These are phyloP conservation scores for Tenodera sinensis DNA, from an alignment of 2,888 invertebrate species.

Conservation along the genomic window DNA sequence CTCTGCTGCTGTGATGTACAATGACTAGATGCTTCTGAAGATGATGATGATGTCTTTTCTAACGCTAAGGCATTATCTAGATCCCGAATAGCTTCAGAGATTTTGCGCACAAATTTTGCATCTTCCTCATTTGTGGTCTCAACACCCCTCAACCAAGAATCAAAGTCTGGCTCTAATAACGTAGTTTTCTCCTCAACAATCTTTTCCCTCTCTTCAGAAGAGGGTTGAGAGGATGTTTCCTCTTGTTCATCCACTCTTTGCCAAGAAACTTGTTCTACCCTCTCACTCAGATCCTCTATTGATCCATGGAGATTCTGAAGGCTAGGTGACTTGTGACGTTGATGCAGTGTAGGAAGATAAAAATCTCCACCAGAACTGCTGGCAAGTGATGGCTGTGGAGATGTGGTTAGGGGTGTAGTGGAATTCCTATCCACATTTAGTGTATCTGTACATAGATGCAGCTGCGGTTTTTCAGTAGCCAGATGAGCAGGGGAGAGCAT, in stretches of 20 bases:
- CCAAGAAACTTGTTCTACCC: background rate
- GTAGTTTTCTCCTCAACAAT: background rate
- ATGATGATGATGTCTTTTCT: constrained; percentile 51
- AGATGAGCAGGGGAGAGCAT: background rate
- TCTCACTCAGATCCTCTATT: constrained; percentile 53
- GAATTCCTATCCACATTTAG: background rate
- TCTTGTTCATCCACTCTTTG: constrained; percentile 1
- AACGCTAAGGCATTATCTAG: constrained; percentile 60
- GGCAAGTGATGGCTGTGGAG: constrained; percentile 37
- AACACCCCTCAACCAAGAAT: constrained; percentile 59
- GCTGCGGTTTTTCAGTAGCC: background rate
- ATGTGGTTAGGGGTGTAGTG: constrained; percentile 32
- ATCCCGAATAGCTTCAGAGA: constrained; percentile 61
- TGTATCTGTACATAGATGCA: background rate
- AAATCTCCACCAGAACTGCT: constrained; percentile 37
- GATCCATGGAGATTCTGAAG: constrained; percentile 66
- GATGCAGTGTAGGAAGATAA: constrained; percentile 31
- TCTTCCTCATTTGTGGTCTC: constrained; percentile 57
- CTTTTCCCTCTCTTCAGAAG: background rate
- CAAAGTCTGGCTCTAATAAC: constrained; percentile 41
- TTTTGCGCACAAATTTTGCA: constrained; percentile 57
- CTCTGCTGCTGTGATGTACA: constrained; percentile 12
- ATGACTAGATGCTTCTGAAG: constrained; percentile 27
- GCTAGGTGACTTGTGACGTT: constrained; percentile 38
- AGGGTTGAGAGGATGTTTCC: background rate